phyloP scores from a whole-genome alignment of 2,797 vertebrate species.

The Nothura maculosa region DNA sequence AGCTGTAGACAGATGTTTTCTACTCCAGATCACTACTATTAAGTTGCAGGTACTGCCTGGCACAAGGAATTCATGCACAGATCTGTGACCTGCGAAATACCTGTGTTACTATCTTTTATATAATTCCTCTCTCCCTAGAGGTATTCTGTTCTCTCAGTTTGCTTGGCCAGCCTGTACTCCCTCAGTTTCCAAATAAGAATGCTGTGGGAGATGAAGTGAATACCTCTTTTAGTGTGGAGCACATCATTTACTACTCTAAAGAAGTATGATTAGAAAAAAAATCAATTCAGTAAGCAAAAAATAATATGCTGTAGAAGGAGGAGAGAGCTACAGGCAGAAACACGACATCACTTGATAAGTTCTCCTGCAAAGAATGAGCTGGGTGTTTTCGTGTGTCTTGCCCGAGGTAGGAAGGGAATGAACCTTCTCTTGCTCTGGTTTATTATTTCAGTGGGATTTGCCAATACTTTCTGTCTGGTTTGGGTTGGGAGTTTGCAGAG shows the following conservation, averaged over 20 bases:
- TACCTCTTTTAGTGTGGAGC: background rate
- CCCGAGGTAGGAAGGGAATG: background rate
- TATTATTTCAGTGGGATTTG: conserved; percentile 32
- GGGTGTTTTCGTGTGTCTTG: background rate
- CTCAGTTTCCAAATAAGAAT: background rate
- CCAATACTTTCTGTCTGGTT: background rate
- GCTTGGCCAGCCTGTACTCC: background rate
- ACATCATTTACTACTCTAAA: background rate
- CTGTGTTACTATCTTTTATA: background rate
- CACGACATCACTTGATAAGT: background rate
- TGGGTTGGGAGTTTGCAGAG: background rate
- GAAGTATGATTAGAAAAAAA: background rate
- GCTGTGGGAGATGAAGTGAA: background rate
- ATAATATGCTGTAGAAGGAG: background rate
- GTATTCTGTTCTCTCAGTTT: background rate
- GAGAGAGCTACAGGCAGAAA: background rate
- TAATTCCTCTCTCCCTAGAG: background rate
- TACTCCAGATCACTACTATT: conserved; percentile 41
- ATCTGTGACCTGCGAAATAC: conserved; percentile 52
- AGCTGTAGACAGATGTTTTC: conserved; percentile 66
- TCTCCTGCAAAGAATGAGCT: background rate
- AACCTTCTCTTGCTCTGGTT: background rate
- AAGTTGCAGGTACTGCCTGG: conserved; percentile 44
- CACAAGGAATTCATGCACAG: conserved; percentile 35
- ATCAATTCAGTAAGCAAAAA: background rate